Percentiles rank a stretch among this genome's conserved stretches.
phyloP scores from a whole-genome alignment of 2,888 invertebrate species.

The Cacoxenus indagator region DNA sequence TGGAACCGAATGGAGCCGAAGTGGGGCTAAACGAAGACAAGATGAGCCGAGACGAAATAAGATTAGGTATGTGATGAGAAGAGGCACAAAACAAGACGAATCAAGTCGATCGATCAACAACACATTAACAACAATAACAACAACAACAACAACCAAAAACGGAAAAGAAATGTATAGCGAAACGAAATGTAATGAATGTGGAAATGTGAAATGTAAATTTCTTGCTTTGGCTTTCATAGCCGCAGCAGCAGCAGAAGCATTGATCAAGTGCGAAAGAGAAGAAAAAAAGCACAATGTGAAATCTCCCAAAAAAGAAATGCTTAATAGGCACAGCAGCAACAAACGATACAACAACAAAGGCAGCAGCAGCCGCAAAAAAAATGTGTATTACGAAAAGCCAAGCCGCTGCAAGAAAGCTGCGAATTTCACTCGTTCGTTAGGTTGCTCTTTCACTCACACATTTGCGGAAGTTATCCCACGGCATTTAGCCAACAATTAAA shows the following conservation, averaged over 20 bases:
- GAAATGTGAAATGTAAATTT: conserved; percentile 60
- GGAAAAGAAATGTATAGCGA: neutral
- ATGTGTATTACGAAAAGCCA: conserved; percentile 55
- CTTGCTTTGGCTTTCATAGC: conserved; percentile 27
- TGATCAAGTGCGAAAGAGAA: no score
- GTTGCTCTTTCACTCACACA: conserved; percentile 7
- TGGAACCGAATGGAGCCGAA: neutral
- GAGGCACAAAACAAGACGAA: no score
- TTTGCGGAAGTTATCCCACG: conserved; percentile 62
- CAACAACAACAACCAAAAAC: neutral
- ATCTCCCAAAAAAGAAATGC: conserved; percentile 3
- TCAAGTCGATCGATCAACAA: neutral
- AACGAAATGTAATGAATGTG: conserved; percentile 36
- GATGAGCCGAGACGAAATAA: no score
- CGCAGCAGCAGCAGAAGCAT: neutral
- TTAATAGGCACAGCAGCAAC: conserved; percentile 3
- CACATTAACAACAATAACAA: neutral
- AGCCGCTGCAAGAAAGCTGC: conserved; percentile 18
- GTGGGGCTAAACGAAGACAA: neutral
- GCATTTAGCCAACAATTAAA: conserved; percentile 41
- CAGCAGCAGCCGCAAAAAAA: conserved; percentile 51
- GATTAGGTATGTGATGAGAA: neutral
- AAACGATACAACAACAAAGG: no score
- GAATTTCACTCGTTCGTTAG: conserved; percentile 57
- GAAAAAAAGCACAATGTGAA: conserved; percentile 30